phyloP scores from a whole-genome alignment of 2,888 invertebrate genomes.

The Lacanobia oleracea region DNA sequence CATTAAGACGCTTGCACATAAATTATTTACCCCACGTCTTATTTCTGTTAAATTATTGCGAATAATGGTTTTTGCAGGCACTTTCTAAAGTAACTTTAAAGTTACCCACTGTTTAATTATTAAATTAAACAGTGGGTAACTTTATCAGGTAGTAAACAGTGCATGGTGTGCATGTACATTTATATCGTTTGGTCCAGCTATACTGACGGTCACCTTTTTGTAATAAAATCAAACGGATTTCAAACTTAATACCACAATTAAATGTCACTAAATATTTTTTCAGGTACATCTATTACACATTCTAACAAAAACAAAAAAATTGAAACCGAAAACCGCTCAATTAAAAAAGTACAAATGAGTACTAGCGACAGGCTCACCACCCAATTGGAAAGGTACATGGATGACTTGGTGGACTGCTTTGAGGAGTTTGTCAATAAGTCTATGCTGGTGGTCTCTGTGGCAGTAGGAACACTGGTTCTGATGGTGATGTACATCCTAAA shows the following conservation, averaged over 20 bases:
- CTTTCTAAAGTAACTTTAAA: too few species aligned
- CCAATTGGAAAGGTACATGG: conserved; percentile 76
- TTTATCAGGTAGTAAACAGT: too few species aligned
- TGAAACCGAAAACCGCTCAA: background rate
- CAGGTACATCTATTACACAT: conserved; percentile 86
- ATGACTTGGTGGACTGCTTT: conserved; percentile 76
- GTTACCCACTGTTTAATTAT: too few species aligned
- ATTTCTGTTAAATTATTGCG: too few species aligned
- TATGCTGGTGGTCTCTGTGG: conserved; percentile 74
- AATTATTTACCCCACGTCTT: too few species aligned
- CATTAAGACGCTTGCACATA: too few species aligned
- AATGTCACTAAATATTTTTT: conserved; percentile 48
- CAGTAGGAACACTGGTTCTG: conserved; percentile 71
- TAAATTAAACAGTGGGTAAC: too few species aligned
- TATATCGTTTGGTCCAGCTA: too few species aligned
- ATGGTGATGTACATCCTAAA: conserved; percentile 75
- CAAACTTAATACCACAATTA: background rate
- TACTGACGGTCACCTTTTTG: too few species aligned
- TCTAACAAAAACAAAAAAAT: conserved; percentile 68
- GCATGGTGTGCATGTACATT: too few species aligned
- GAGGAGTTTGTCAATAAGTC: conserved; percentile 80
- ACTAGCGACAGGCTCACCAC: conserved; percentile 65
- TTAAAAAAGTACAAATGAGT: conserved; percentile 72
- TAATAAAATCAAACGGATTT: background rate
- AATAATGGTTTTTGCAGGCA: too few species aligned